These are phyloP conservation scores for Acromyrmex heyeri DNA, from an alignment of 1,140 invertebrate genomes.

Conservation along the genomic window DNA sequence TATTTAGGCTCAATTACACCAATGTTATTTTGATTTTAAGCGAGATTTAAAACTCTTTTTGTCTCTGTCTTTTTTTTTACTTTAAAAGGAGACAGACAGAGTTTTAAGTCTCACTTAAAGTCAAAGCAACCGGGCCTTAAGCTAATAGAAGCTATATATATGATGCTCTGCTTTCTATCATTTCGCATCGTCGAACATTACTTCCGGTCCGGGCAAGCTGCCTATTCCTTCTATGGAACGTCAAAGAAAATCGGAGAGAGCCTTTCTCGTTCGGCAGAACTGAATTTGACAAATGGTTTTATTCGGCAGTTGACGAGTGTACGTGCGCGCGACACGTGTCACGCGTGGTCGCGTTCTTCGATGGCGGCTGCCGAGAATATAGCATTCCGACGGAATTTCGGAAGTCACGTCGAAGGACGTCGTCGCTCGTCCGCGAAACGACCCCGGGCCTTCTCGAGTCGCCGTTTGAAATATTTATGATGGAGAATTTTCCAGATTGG, in stretches of 20 bases:
- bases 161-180: not conserved
- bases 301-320: slow-evolving; percentile 73
- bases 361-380: slow-evolving; percentile 65
- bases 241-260: slow-evolving; percentile 56
- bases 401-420: slow-evolving; percentile 53
- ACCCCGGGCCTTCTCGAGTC: not conserved
- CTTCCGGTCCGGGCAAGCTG: slow-evolving; percentile 17
- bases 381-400: slow-evolving; percentile 56
- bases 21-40: too few relatives aligned
- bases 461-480: slow-evolving; percentile 56
- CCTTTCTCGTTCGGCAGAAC: slow-evolving; percentile 16
- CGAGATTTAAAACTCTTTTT: too few relatives aligned
- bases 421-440: slow-evolving; percentile 41
- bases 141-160: too few relatives aligned
- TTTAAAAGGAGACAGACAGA: too few relatives aligned
- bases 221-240: not conserved
- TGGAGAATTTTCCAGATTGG: not conserved
- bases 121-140: too few relatives aligned
- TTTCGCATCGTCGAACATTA: not conserved
- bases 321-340: slow-evolving; percentile 75
- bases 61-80: too few relatives aligned
- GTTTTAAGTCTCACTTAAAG: too few relatives aligned
- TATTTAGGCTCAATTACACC: too few relatives aligned
- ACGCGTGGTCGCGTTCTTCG: slow-evolving; percentile 62
- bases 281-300: slow-evolving; percentile 78